These are phyloP conservation scores for Actenoides hombroni DNA, from an alignment of 2,113 vertebrate genomes.

Conservation along the genomic window DNA sequence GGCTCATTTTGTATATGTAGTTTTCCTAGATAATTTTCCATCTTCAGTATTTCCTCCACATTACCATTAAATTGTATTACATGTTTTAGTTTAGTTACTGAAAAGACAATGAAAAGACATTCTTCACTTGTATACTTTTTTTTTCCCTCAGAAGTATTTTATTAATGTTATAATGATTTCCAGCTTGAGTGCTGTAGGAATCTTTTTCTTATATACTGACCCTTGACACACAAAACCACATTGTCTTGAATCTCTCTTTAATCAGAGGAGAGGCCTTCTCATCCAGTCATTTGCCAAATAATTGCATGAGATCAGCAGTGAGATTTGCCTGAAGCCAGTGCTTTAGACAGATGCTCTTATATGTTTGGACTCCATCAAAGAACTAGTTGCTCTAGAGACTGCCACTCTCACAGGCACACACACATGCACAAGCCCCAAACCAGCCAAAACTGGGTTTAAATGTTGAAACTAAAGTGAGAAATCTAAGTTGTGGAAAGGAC, in stretches of 20 bases:
- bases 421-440: not conserved
- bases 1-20: not conserved
- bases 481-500: not conserved
- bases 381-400: not conserved
- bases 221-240: conserved; percentile 78
- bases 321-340: not conserved
- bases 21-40: conserved; percentile 23
- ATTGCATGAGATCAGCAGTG: conserved; percentile 47
- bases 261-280: conserved; percentile 60
- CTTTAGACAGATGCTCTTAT: not conserved
- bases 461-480: not conserved
- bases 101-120: conserved; percentile 43
- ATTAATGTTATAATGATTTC: conserved; percentile 78
- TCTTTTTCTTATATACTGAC: conserved; percentile 76
- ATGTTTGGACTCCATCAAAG: not conserved
- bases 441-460: not conserved
- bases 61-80: conserved; percentile 14
- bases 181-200: conserved; percentile 74
- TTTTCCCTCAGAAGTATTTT: conserved; percentile 68
- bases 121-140: conserved; percentile 24
- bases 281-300: conserved; percentile 28
- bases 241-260: conserved; percentile 74
- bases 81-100: conserved; percentile 40
- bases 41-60: conserved; percentile 13
- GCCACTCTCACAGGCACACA: not conserved